These are phyloP conservation scores for Eupithecia vulgata DNA, from an alignment of 2,888 invertebrate species.

Conservation along the genomic window DNA sequence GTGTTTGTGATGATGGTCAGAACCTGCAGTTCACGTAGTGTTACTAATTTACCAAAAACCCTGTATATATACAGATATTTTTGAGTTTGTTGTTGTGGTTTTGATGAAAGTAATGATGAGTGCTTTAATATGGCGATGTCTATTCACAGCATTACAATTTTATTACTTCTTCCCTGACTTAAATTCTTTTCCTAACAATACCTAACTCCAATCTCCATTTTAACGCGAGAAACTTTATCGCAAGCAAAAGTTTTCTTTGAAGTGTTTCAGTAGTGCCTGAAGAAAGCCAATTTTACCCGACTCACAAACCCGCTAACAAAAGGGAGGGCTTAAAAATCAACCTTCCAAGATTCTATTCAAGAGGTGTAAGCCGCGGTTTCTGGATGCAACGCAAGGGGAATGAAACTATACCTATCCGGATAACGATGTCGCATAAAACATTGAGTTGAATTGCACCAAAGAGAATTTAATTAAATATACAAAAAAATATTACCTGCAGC, in stretches of 20 bases:
- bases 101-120: background rate
- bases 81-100: background rate
- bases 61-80: no score
- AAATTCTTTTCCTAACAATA: conserved; percentile 17
- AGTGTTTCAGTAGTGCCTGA: conserved; percentile 36
- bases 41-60: no score
- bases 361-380: conserved; percentile 54
- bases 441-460: background rate
- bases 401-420: background rate
- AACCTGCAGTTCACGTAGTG: no score
- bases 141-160: background rate
- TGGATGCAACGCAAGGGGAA: conserved; percentile 40
- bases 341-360: conserved; percentile 56
- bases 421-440: background rate
- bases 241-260: conserved; percentile 38
- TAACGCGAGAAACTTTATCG: conserved; percentile 23
- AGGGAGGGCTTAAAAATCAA: conserved; percentile 59
- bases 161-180: background rate
- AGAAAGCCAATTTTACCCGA: conserved; percentile 55
- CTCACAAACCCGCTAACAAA: conserved; percentile 53
- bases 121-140: background rate
- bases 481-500: no score
- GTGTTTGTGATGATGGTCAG: no score
- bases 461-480: background rate
- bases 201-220: conserved; percentile 30